Evolutionary conservation across 2,797 vertebrate genomes (phyloP), one percentile per base, ranked within the genome.

Genomic region (Gila robusta): DNA sequence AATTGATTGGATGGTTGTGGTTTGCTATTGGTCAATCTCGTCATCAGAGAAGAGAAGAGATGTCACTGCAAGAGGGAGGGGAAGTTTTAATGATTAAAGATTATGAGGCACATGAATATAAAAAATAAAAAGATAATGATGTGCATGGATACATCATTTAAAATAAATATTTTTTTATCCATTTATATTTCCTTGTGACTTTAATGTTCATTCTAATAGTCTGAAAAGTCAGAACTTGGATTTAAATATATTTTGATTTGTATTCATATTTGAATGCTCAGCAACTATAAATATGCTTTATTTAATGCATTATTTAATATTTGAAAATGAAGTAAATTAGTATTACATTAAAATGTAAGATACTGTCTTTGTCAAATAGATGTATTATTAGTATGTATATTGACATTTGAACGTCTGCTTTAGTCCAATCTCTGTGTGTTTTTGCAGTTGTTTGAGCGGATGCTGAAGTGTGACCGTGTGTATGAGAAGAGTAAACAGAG

Each of bases 401-500:
- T 56, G 26, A 64, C n/a, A 14, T 64, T 28, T 64, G 14, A 64
- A 28, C 5, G 0, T 2, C 54, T 80, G 44, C 66, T 39, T 81
- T 47, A 47, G 21, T 47, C 23, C 10, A 4, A 52, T 21, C 66
- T 77, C 78, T 86, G 35, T 86, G 71, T 76, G 6, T 85, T 19
- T 90, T 16, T 86, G 86, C 90, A 99, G 98, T 93, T 99, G 64
- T 95, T 98, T 86, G 98, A 98, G 89, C 96, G 97, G 59, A 99
- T 99, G 98, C 89, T 99, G 89, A 97, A 96, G 91, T 99, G 98
- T 72, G 98, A 98, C 78, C 98, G 98, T 35, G 98, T 99, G 90
- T 99, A 99, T 80, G 98, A 99, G 90, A 96, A 96, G 88, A 98
- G 95, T 87, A 99, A 99, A 82, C 98, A 98, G 86, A 96, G 98